A percentile compares a stretch with the other conserved stretches of the same genome.
These are phyloP conservation scores for Meloidogyne hapla DNA, from an alignment of 1,140 invertebrate species.

Conservation along the genomic window DNA sequence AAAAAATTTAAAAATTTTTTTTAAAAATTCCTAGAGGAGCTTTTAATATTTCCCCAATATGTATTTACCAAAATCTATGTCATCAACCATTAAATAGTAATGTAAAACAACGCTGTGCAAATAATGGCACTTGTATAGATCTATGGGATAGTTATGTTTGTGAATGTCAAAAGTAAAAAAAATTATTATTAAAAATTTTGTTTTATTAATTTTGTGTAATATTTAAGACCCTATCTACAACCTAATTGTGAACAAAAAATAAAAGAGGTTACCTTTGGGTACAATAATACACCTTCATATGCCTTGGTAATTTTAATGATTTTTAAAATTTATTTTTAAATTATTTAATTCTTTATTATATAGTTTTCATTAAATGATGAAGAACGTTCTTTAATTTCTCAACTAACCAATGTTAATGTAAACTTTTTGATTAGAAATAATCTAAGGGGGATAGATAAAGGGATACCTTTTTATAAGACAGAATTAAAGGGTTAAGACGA, in stretches of 20 bases:
- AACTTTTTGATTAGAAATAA: no score
- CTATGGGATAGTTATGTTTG: slow-evolving; percentile 83
- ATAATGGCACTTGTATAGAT: slow-evolving; percentile 81
- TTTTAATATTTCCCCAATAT: slow-evolving; percentile 28
- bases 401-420: slow-evolving; percentile 29
- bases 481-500: no score
- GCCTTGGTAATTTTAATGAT: slow-evolving; percentile 6
- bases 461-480: no score
- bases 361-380: slow-evolving; percentile 19
- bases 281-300: slow-evolving; percentile 14
- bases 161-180: slow-evolving; percentile 73
- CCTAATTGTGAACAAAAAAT: slow-evolving; percentile 6
- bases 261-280: slow-evolving; percentile 11
- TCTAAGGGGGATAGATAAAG: no score
- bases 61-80: slow-evolving; percentile 30
- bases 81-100: neutral
- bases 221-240: slow-evolving; percentile 15
- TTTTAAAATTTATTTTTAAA: neutral
- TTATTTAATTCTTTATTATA: slow-evolving; percentile 3
- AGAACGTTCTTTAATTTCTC: slow-evolving; percentile 3
- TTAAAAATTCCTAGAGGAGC: slow-evolving; percentile 15
- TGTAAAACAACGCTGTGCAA: slow-evolving; percentile 70
- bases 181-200: neutral
- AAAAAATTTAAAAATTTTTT: neutral
- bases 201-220: neutral